Evolutionary conservation across 1,140 invertebrate species (phyloP).

Genomic region (Eumeta japonica): DNA sequence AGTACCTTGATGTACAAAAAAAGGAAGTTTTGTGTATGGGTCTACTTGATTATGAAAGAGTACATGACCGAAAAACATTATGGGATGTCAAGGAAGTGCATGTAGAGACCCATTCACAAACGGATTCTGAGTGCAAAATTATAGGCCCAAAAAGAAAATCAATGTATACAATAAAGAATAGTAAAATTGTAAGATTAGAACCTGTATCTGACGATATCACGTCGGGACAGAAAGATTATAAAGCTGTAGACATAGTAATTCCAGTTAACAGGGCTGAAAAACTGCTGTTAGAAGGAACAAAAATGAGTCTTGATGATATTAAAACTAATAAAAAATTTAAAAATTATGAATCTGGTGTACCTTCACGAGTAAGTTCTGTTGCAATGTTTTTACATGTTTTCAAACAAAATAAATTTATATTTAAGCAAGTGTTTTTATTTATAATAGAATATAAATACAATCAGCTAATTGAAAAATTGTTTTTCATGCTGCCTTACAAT

Average conservation of each 20-base stretch:
- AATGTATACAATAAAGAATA: conserved; percentile 44
- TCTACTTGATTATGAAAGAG: too few species aligned
- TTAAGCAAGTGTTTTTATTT: too few species aligned
- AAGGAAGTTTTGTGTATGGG: background rate
- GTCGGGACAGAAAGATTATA: conserved; percentile 19
- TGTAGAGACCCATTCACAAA: background rate
- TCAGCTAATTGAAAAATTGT: too few species aligned
- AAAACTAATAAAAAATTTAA: conserved; percentile 44
- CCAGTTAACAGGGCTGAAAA: conserved; percentile 37
- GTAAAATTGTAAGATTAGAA: conserved; percentile 39
- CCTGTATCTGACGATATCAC: conserved; percentile 12
- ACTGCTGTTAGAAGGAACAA: conserved; percentile 41
- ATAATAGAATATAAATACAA: too few species aligned
- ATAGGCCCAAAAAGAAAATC: conserved; percentile 29
- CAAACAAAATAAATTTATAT: too few species aligned
- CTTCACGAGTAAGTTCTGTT: conserved; percentile 34
- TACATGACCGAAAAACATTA: conserved; percentile 9
- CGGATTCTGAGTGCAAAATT: background rate
- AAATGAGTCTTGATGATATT: conserved; percentile 45
- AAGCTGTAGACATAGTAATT: conserved; percentile 37
- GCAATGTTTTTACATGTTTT: conserved; percentile 5
- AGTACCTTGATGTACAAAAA: background rate
- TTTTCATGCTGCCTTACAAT: too few species aligned
- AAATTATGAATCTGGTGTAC: conserved; percentile 45
- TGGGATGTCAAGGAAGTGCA: conserved; percentile 36